phyloP scores from a whole-genome alignment of 1,140 invertebrate genomes.

The Telenomus remus region DNA sequence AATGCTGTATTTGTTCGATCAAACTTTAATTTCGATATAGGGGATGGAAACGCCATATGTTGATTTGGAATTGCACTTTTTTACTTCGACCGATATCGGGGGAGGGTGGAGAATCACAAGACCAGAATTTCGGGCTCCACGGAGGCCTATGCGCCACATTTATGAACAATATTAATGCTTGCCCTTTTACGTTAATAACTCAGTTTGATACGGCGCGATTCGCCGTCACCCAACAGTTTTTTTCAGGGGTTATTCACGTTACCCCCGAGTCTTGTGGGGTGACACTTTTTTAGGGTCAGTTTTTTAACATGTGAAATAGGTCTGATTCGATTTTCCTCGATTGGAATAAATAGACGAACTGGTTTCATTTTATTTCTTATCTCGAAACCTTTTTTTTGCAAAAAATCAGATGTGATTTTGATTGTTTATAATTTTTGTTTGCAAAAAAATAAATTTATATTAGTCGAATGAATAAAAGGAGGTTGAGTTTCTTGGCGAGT shows the following conservation, averaged over 20 bases:
- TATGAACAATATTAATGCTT: constrained; percentile 70
- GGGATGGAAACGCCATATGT: constrained; percentile 62
- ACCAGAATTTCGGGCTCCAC: constrained; percentile 42
- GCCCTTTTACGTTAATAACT: constrained; percentile 69
- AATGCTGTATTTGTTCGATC: constrained; percentile 15
- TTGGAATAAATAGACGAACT: too few relatives aligned
- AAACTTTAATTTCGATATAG: constrained; percentile 32
- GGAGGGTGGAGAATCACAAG: constrained; percentile 23
- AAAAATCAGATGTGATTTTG: background rate
- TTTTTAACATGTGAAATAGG: constrained; percentile 13
- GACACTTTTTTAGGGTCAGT: constrained; percentile 52
- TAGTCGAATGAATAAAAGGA: constrained; percentile 12
- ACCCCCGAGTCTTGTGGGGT: constrained; percentile 60
- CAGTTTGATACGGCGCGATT: constrained; percentile 63
- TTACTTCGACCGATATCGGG: constrained; percentile 32
- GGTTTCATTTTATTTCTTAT: too few relatives aligned
- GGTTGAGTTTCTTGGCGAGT: constrained; percentile 19
- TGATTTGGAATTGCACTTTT: constrained; percentile 67
- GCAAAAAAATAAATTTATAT: background rate
- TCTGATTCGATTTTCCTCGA: too few relatives aligned
- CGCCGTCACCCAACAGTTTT: constrained; percentile 56
- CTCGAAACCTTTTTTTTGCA: too few relatives aligned
- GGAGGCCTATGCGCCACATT: constrained; percentile 69
- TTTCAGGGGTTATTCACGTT: constrained; percentile 32
- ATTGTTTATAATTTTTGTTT: background rate